Conservation (phyloP, 2,888 invertebrate species). For the Diarsia mendica region DNA sequence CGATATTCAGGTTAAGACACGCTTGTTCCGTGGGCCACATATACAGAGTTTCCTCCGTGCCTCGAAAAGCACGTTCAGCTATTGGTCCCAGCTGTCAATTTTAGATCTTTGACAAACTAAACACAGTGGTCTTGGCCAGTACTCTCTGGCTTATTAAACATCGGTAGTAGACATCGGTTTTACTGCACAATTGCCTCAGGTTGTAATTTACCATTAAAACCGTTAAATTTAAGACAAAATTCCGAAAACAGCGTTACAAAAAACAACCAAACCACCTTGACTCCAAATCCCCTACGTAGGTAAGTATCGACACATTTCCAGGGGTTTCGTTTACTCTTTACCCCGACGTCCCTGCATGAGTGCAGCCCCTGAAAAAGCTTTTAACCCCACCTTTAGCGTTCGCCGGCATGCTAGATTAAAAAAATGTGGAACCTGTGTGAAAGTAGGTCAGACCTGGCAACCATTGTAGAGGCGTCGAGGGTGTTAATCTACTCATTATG, state of each 20-base stretch:
- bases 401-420: conserved; percentile 38
- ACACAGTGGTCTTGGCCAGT: no score
- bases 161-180: no score
- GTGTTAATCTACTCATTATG: conserved; percentile 46
- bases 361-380: conserved; percentile 42
- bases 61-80: neutral
- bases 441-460: conserved; percentile 48
- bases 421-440: conserved; percentile 25
- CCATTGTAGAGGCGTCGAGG: conserved; percentile 38
- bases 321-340: conserved; percentile 8
- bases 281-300: neutral
- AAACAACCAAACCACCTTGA: neutral
- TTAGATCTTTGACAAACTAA: no score
- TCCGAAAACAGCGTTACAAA: neutral
- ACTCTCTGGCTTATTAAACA: no score
- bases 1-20: neutral
- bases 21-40: neutral
- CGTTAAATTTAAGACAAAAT: no score
- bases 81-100: no score
- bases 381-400: conserved; percentile 42
- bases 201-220: no score
- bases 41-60: neutral
- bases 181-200: no score
- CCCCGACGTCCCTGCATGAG: neutral
- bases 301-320: conserved; percentile 1